These are phyloP conservation scores for Ophonus ardosiacus DNA, from an alignment of 2,888 invertebrate genomes.

Conservation along the genomic window DNA sequence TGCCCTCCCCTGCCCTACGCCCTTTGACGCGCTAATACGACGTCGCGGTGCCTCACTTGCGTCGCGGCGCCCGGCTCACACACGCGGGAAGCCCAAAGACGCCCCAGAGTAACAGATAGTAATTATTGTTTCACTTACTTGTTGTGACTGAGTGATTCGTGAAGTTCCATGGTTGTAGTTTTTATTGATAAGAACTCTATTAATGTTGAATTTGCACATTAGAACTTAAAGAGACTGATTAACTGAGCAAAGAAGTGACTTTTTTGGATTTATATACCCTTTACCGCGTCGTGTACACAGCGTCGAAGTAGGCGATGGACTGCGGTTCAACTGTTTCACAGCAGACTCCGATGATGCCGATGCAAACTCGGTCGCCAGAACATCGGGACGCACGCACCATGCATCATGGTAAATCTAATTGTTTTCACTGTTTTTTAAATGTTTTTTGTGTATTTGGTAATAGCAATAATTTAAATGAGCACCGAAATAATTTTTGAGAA, in stretches of 20 bases:
- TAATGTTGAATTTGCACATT: no score
- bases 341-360: constrained; percentile 47
- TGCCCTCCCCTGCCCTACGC: constrained; percentile 72
- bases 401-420: constrained; percentile 51
- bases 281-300: background rate
- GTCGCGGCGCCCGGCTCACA: background rate
- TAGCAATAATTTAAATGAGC: background rate
- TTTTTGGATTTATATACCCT: no score
- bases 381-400: constrained; percentile 31
- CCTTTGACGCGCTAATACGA: constrained; percentile 67
- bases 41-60: background rate
- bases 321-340: constrained; percentile 54
- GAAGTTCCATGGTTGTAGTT: no score
- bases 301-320: constrained; percentile 27
- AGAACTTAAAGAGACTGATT: background rate
- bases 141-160: background rate
- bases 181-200: no score
- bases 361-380: constrained; percentile 56
- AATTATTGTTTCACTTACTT: background rate
- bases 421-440: background rate
- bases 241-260: background rate
- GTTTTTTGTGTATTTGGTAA: background rate
- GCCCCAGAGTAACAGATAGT: background rate
- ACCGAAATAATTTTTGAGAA: no score
- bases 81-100: background rate